Conservation (phyloP, 2,113 vertebrate genomes). For the Cathartes aura region DNA sequence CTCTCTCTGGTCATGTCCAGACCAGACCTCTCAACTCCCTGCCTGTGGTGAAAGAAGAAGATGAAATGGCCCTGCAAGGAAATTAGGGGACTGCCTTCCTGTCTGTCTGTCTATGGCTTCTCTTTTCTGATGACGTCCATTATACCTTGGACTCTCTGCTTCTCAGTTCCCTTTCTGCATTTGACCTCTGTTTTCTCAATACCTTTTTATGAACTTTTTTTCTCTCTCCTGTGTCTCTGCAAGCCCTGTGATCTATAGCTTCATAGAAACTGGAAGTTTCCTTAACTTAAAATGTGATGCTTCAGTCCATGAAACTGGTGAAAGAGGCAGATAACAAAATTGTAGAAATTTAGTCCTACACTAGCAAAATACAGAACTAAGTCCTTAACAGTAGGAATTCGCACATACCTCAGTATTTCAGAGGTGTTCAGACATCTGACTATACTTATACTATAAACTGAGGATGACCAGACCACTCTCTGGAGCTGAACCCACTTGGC, state of each 20-base stretch:
- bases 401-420: background rate
- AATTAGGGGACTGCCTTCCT: constrained; percentile 64
- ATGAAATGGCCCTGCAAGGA: constrained; percentile 75
- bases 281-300: background rate
- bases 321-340: background rate
- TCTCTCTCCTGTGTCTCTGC: background rate
- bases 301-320: background rate
- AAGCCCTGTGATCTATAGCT: background rate
- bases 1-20: constrained; percentile 84
- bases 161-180: background rate
- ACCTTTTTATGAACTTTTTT: background rate
- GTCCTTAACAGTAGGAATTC: background rate
- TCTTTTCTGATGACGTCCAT: background rate
- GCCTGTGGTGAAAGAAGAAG: constrained; percentile 80
- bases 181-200: background rate
- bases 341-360: background rate
- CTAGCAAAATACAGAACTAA: background rate
- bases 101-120: background rate
- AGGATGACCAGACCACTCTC: background rate
- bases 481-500: background rate
- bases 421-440: background rate
- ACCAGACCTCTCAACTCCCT: constrained; percentile 69
- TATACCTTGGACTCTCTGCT: background rate
- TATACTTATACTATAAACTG: background rate
- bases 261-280: background rate